Conservation (phyloP, 2,113 vertebrate species). For the Anser cygnoides region DNA sequence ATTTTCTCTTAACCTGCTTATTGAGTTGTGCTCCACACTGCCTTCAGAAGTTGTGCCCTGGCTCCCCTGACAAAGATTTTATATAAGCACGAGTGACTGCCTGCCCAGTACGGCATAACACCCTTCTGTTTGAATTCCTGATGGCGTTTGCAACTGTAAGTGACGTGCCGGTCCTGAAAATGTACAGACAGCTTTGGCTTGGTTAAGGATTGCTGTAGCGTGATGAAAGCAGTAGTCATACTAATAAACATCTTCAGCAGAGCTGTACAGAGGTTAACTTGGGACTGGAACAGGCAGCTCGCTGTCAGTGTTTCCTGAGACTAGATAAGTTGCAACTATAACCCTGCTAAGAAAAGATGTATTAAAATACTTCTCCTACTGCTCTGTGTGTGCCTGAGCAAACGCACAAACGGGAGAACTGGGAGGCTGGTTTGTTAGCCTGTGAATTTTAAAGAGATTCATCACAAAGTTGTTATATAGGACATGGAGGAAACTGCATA, state of each 20-base stretch:
- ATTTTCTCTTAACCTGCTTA: background rate
- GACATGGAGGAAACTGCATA: background rate
- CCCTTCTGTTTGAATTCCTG: background rate
- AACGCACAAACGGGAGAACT: background rate
- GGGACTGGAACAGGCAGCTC: background rate
- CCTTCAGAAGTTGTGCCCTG: background rate
- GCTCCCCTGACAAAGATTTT: background rate
- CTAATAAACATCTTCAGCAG: background rate
- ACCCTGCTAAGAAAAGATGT: background rate
- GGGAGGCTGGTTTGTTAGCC: background rate
- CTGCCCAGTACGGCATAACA: background rate
- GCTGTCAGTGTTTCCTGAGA: background rate
- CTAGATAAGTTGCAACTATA: fast-evolving
- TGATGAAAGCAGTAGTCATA: background rate
- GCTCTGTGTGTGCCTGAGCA: background rate
- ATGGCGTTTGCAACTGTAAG: background rate
- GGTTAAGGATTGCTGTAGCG: background rate
- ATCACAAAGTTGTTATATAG: conserved; percentile 22
- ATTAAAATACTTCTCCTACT: background rate
- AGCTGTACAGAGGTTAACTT: fast-evolving
- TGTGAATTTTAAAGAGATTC: conserved; percentile 12
- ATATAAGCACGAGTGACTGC: background rate
- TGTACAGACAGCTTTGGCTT: background rate
- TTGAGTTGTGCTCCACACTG: fast-evolving
- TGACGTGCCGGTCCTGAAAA: background rate